Evolutionary conservation across 2,113 vertebrate genomes (phyloP).

Genomic region (Nothocercus nigrocapillus): DNA sequence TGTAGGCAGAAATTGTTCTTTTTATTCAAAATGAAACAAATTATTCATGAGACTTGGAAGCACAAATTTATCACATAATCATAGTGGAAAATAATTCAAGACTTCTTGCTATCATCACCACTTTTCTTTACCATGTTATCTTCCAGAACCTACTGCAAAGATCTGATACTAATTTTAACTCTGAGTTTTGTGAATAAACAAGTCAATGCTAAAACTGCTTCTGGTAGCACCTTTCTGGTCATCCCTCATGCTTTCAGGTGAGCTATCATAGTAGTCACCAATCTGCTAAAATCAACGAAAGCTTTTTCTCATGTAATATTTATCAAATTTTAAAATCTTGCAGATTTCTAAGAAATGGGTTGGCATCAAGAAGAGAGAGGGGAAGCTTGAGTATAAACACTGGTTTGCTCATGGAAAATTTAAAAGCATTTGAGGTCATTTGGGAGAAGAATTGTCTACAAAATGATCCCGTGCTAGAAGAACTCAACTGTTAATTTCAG

Average conservation of each 20-base stretch:
- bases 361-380: neutral
- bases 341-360: neutral
- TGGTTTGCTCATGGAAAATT: constrained; percentile 17
- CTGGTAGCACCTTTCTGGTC: neutral
- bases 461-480: neutral
- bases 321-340: neutral
- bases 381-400: neutral
- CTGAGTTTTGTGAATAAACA: neutral
- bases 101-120: neutral
- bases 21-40: neutral
- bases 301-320: neutral
- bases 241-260: neutral
- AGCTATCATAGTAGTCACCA: neutral
- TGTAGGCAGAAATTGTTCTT: neutral
- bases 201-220: neutral
- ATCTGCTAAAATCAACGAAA: neutral
- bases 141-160: neutral
- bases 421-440: neutral
- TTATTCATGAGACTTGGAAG: constrained; percentile 10
- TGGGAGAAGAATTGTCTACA: neutral
- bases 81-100: neutral
- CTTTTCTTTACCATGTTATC: neutral
- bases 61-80: neutral
- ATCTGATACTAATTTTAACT: neutral
- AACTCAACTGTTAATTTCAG: neutral